These are phyloP conservation scores for Porphyrio hochstetteri DNA, from an alignment of 2,113 vertebrate genomes.

Conservation along the genomic window DNA sequence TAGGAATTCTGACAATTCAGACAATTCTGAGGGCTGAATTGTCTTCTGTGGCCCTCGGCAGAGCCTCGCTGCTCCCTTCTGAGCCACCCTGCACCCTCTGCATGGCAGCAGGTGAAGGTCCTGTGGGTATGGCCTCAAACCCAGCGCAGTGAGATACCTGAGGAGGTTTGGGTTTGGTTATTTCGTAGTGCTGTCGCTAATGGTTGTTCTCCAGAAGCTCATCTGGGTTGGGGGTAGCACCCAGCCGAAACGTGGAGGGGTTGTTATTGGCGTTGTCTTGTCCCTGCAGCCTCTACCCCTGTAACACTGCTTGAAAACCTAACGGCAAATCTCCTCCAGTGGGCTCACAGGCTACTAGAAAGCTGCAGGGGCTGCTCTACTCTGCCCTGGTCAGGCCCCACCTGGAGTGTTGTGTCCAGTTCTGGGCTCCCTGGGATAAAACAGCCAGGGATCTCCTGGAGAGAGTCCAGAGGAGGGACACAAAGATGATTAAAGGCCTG, in stretches of 20 bases:
- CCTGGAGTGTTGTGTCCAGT: too few relatives aligned
- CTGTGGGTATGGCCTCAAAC: not conserved
- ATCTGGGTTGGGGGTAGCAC: not conserved
- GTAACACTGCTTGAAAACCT: fast-evolving
- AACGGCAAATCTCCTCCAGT: not conserved
- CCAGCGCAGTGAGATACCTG: not conserved
- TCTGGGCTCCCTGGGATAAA: too few relatives aligned
- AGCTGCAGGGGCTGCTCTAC: not conserved
- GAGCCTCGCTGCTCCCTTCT: not conserved
- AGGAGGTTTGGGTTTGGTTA: not conserved
- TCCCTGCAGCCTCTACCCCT: not conserved
- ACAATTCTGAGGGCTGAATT: not conserved
- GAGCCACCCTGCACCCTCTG: too few relatives aligned
- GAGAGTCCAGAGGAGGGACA: too few relatives aligned
- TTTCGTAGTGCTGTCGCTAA: fast-evolving
- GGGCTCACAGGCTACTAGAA: not conserved
- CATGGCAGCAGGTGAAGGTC: fast-evolving
- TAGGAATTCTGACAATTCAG: not conserved
- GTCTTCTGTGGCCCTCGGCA: fast-evolving
- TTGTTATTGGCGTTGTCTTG: not conserved
- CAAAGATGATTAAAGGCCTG: too few relatives aligned
- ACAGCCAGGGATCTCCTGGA: too few relatives aligned
- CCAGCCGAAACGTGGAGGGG: not conserved
- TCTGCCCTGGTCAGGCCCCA: too few relatives aligned
- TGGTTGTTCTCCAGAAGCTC: not conserved